Conservation (phyloP, 2,797 vertebrate genomes). For the Peromyscus aztecus region DNA sequence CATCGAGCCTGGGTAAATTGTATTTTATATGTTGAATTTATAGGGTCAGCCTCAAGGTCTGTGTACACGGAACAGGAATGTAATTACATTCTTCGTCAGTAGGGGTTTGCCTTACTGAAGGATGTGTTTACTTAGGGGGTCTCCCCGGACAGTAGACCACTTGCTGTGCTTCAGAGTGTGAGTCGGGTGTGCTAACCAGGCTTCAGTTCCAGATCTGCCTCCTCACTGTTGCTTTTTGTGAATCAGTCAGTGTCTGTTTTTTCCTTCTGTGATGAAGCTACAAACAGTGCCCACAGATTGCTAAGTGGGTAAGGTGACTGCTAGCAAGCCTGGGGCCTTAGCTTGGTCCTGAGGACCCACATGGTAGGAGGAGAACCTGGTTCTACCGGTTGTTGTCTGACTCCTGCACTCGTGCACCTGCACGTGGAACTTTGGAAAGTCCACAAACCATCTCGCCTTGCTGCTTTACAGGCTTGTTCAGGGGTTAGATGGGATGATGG, state of each 20-base stretch:
- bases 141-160: slow-evolving; percentile 6
- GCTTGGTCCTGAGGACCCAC: background rate
- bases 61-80: background rate
- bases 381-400: background rate
- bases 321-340: background rate
- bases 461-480: slow-evolving; percentile 3
- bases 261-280: slow-evolving; percentile 38
- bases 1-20: background rate
- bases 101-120: slow-evolving; percentile 43
- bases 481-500: slow-evolving; percentile 22
- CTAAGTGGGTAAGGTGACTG: background rate
- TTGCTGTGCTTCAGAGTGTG: background rate
- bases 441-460: background rate
- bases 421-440: background rate
- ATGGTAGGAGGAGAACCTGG: background rate
- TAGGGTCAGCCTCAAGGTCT: slow-evolving; percentile 20
- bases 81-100: slow-evolving; percentile 26
- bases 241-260: slow-evolving; percentile 21
- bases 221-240: slow-evolving; percentile 52
- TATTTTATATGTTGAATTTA: slow-evolving; percentile 45
- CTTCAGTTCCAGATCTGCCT: slow-evolving; percentile 19
- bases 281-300: background rate
- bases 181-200: background rate
- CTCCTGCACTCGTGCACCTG: background rate
- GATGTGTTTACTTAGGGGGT: background rate